Conservation (phyloP, 1,140 invertebrate genomes). For the Maconellicoccus hirsutus region DNA sequence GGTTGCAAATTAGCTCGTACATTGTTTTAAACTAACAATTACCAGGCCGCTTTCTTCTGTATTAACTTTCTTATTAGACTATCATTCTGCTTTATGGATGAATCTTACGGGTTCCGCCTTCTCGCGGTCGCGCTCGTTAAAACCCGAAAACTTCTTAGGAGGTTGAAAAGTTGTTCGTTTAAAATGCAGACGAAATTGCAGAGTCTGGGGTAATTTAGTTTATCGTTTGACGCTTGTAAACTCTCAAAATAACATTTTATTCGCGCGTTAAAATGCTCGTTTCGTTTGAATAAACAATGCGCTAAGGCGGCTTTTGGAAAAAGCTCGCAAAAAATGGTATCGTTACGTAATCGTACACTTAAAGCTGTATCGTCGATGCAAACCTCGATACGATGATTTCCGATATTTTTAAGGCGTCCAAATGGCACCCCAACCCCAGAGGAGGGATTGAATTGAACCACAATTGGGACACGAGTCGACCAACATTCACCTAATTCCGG, state of each 20-base stretch:
- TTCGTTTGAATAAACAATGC: slow-evolving; percentile 2
- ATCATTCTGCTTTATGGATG: slow-evolving; percentile 8
- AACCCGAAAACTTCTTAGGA: slow-evolving; percentile 6
- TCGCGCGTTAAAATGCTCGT: neutral
- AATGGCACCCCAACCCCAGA: no score
- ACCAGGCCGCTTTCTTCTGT: slow-evolving; percentile 15
- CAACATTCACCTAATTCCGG: no score
- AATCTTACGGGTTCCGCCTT: neutral
- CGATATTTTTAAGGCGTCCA: no score
- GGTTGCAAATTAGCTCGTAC: slow-evolving; percentile 21
- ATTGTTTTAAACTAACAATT: slow-evolving; percentile 22
- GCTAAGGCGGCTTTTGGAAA: no score
- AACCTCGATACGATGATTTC: no score
- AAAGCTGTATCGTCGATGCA: no score
- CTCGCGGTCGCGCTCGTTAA: slow-evolving; percentile 9
- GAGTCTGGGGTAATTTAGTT: slow-evolving; percentile 1
- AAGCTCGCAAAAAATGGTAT: no score
- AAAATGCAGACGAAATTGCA: slow-evolving; percentile 18
- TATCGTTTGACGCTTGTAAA: slow-evolving; percentile 9
- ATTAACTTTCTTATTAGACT: slow-evolving; percentile 20
- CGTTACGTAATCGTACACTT: no score
- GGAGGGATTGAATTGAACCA: no score
- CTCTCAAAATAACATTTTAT: slow-evolving; percentile 6
- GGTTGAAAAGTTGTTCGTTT: slow-evolving; percentile 1
- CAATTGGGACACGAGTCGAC: no score